Base-by-base conservation (phyloP, 2,888 invertebrate species). In the Chrysolina americana region DNA sequence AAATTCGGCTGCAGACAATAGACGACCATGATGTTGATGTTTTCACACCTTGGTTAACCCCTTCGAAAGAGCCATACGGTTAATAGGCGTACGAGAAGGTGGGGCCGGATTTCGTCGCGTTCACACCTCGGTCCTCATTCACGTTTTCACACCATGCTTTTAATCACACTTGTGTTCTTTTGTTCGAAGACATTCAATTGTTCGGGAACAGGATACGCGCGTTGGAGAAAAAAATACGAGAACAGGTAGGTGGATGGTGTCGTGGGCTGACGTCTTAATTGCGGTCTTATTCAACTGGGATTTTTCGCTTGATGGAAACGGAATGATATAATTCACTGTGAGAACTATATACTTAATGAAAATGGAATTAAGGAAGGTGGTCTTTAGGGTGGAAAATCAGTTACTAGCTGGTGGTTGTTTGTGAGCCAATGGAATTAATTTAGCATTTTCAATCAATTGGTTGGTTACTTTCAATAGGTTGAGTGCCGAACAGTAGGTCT, bases 31-130 rank as follows among this genome's bases (percentile, higher is more conserved):
- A 82, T 81, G 81, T 53, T 53, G 79, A 78, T 80, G 78, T 81
- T 84, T 84, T 83, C 83, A 84, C 84, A 84, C 84, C 83, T 83
- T 83, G 80, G 80, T 79, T 82, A 83, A 83, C 83, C 82, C 83
- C 80, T 81, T 83, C 50, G 62, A 17, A 48, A 65, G 65, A 65
- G 65, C 70, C 59, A 48, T 65, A 71, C 50, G 53, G 65, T 41
- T 19, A 69, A 73, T 48, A 71, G 69, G 59, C 66, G 65, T 62
- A 44, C 68, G 50, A 19, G 53, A 68, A 71, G 71, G 74, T 71
- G 74, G 71, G 68, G 68, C 71, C 50, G 63, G 19, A 53, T 50
- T 63, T 17, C 47, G 71, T 71, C 71, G 64, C 75, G 64, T 71
- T 71, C 71, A 70, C 68, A 68, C 53, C 68, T 68, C 28, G 50